Evolutionary conservation across 1,140 invertebrate species (phyloP).

Genomic region (Melitaea cinxia): DNA sequence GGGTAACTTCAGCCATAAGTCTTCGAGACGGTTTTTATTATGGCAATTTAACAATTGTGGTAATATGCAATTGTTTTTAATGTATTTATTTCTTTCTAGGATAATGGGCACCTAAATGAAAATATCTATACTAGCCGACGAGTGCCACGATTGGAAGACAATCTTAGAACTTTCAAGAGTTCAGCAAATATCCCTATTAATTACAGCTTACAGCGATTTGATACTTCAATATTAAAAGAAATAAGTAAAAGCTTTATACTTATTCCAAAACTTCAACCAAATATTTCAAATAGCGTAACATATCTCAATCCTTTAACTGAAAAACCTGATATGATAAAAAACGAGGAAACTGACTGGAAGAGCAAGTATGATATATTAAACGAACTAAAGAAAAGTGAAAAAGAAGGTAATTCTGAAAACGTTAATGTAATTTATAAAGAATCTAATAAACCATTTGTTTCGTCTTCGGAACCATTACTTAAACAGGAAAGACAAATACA

Average conservation of each 20-base stretch:
- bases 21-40: too few species aligned
- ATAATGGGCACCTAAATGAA: conserved; percentile 11
- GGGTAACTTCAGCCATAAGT: too few species aligned
- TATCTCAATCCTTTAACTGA: conserved; percentile 10
- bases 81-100: conserved; percentile 15
- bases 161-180: background rate
- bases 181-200: background rate
- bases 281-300: background rate
- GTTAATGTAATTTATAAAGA: background rate
- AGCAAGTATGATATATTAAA: conserved; percentile 73
- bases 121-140: conserved; percentile 2
- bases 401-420: conserved; percentile 31
- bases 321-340: conserved; percentile 43
- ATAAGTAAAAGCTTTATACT: conserved; percentile 71
- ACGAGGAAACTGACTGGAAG: conserved; percentile 70
- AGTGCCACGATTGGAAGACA: conserved; percentile 13
- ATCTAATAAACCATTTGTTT: background rate
- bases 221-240: conserved; percentile 56
- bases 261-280: conserved; percentile 57
- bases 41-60: background rate
- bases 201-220: conserved; percentile 2
- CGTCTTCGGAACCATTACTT: background rate
- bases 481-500: background rate
- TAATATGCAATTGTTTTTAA: background rate
- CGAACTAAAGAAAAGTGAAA: conserved; percentile 62